phyloP scores from a whole-genome alignment of 1,140 invertebrate genomes.

The Neomicropteryx cornuta region DNA sequence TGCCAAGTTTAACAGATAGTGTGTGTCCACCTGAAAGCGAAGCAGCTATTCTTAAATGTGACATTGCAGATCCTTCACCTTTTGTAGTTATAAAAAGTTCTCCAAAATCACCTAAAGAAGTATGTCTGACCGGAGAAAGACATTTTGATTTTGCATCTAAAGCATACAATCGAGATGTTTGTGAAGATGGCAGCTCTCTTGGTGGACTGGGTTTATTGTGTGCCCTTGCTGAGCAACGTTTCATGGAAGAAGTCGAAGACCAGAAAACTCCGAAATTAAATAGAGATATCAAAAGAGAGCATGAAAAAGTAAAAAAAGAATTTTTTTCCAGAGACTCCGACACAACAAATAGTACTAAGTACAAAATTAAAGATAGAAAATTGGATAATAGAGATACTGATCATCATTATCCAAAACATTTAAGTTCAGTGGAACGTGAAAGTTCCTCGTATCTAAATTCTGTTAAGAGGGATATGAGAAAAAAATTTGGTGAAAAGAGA shows the following conservation, averaged over 20 bases:
- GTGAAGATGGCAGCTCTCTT: constrained; percentile 25
- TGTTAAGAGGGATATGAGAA: too few relatives aligned
- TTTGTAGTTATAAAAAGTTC: constrained; percentile 30
- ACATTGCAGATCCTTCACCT: constrained; percentile 11
- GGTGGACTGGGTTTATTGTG: constrained; percentile 71
- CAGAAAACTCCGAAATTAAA: constrained; percentile 17
- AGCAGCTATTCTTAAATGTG: constrained; percentile 8
- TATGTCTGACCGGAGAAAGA: constrained; percentile 20
- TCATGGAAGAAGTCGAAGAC: constrained; percentile 59
- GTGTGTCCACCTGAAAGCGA: constrained; percentile 2
- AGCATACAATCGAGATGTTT: constrained; percentile 9
- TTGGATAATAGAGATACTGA: too few relatives aligned
- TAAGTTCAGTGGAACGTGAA: too few relatives aligned
- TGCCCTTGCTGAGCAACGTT: constrained; percentile 73
- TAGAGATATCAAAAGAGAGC: constrained; percentile 13
- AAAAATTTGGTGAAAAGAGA: too few relatives aligned
- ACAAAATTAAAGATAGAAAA: too few relatives aligned
- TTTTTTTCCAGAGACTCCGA: too few relatives aligned
- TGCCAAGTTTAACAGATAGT: constrained; percentile 8
- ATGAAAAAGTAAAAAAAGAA: too few relatives aligned
- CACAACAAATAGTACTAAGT: too few relatives aligned
- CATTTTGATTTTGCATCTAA: constrained; percentile 31
- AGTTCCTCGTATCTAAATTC: too few relatives aligned
- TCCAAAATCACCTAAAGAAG: constrained; percentile 29
- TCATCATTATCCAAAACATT: too few relatives aligned